Conservation (phyloP, 2,888 invertebrate genomes). For the Oscheius sp. region DNA sequence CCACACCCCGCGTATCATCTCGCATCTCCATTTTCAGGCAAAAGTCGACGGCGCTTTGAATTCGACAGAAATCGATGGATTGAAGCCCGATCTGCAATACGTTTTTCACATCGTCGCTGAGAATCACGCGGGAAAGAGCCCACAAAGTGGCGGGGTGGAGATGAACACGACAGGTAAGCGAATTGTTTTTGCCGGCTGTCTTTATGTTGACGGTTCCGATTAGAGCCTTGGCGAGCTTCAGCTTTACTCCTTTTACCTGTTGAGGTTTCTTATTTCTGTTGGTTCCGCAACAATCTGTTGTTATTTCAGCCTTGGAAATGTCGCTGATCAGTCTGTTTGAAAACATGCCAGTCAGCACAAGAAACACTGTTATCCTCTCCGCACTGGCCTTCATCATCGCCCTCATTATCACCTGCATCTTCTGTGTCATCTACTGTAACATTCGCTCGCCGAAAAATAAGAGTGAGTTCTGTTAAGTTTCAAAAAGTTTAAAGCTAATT, state of each 20-base stretch:
- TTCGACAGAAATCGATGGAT: conserved; percentile 42
- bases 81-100: conserved; percentile 56
- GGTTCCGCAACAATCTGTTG: neutral
- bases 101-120: conserved; percentile 57
- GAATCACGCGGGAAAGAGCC: conserved; percentile 61
- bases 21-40: conserved; percentile 14
- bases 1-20: neutral
- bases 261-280: conserved; percentile 34
- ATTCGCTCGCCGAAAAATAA: conserved; percentile 16
- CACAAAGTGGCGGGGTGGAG: conserved; percentile 47
- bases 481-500: neutral
- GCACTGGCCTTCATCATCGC: conserved; percentile 32
- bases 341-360: conserved; percentile 1
- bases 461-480: conserved; percentile 12
- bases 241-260: conserved; percentile 38
- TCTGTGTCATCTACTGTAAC: conserved; percentile 56
- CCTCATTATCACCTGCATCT: conserved; percentile 43
- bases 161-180: conserved; percentile 60
- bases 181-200: neutral
- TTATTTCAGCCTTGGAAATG: conserved; percentile 24
- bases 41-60: conserved; percentile 33
- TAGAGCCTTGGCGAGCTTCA: conserved; percentile 39
- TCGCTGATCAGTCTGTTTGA: conserved; percentile 13
- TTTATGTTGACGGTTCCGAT: conserved; percentile 22
- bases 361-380: conserved; percentile 17